Percentiles rank a stretch among this genome's conserved stretches.
Conservation (phyloP, 2,113 vertebrate genomes). For the Lophochroa leadbeateri region DNA sequence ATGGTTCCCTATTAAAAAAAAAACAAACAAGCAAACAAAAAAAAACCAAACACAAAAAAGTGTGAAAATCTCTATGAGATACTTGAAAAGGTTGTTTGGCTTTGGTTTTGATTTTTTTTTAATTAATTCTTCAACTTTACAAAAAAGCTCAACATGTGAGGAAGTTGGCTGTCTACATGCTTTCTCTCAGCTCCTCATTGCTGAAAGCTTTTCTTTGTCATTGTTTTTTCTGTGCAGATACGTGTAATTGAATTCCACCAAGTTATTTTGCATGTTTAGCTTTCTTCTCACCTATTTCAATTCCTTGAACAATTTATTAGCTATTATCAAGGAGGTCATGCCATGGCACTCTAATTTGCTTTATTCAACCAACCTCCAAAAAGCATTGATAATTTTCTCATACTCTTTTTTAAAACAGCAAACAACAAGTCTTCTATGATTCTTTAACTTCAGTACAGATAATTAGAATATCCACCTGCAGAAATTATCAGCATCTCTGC, state of each 20-base stretch:
- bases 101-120: accelerated
- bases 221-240: background rate
- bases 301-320: background rate
- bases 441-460: background rate
- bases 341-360: background rate
- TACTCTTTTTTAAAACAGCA: background rate
- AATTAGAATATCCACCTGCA: background rate
- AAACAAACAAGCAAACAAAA: background rate
- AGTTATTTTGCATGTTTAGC: background rate
- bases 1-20: background rate
- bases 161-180: background rate
- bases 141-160: background rate
- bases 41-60: background rate
- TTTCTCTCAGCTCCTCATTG: background rate
- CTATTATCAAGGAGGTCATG: background rate
- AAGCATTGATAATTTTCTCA: background rate
- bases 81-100: background rate
- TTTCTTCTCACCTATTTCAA: background rate
- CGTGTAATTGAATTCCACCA: background rate
- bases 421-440: background rate
- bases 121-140: background rate
- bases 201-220: background rate
- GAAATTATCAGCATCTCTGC: background rate
- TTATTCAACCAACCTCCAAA: background rate
- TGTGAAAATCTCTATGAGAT: background rate